phyloP scores from a whole-genome alignment of 2,797 vertebrate species.

The Sebastes glaucus region DNA sequence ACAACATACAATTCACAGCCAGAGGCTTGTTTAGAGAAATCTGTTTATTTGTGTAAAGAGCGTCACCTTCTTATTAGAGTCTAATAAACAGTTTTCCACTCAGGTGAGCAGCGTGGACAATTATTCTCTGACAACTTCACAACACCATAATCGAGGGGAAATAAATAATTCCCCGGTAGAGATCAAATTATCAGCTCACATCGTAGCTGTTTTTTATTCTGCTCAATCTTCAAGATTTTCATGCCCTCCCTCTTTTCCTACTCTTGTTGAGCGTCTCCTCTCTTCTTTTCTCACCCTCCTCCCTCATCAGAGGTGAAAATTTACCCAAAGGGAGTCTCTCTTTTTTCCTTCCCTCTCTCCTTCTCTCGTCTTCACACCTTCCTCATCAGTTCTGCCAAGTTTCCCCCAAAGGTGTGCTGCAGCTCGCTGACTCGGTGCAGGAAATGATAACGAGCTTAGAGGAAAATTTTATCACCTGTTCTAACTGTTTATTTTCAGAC shows the following conservation, averaged over 20 bases:
- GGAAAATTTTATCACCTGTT: conserved; percentile 35
- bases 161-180: conserved; percentile 37
- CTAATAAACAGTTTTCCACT: conserved; percentile 41
- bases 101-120: conserved; percentile 23
- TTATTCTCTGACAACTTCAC: conserved; percentile 43
- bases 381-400: conserved; percentile 61
- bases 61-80: neutral
- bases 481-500: conserved; percentile 52
- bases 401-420: conserved; percentile 59
- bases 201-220: conserved; percentile 9
- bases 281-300: conserved; percentile 55
- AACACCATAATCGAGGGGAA: conserved; percentile 21
- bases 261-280: neutral
- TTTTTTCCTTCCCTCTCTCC: conserved; percentile 15
- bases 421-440: conserved; percentile 47
- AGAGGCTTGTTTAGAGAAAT: neutral
- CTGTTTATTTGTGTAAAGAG: conserved; percentile 20
- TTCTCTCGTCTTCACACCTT: conserved; percentile 60
- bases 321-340: conserved; percentile 56
- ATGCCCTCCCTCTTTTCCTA: neutral
- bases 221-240: neutral
- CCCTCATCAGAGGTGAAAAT: conserved; percentile 67
- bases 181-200: conserved; percentile 46
- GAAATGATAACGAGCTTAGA: conserved; percentile 51
- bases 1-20: conserved; percentile 10